A percentile compares a stretch with the other conserved stretches of the same genome.
Conservation (phyloP, 2,113 vertebrate genomes). For the Thryonomys swinderianus region DNA sequence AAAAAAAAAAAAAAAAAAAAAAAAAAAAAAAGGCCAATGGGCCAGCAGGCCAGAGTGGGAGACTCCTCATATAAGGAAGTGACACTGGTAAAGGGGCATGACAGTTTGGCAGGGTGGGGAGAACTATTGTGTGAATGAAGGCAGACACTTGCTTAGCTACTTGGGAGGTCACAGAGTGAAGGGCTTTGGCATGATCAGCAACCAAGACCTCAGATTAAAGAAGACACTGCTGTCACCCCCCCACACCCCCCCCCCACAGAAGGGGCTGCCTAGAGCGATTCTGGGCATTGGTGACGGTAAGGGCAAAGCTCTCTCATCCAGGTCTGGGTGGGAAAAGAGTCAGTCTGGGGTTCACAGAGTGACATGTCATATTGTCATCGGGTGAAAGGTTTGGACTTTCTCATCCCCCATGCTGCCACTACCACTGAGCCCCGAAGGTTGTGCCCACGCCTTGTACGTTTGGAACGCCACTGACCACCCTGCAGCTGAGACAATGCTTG, state of each 20-base stretch:
- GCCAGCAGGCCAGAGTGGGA: too few species aligned
- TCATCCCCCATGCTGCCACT: not conserved
- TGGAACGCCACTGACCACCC: not conserved
- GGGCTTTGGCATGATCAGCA: not conserved
- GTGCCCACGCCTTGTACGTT: too few species aligned
- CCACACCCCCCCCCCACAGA: not conserved
- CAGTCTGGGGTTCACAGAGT: not conserved
- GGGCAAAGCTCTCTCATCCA: not conserved
- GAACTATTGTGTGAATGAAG: too few species aligned
- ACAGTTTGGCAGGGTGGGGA: too few species aligned
- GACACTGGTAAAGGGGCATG: too few species aligned
- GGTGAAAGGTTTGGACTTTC: not conserved
- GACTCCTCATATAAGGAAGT: too few species aligned
- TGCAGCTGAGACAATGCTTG: not conserved
- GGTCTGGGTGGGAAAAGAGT: not conserved
- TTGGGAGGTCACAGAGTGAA: not conserved
- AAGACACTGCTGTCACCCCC: too few species aligned
- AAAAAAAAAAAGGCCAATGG: too few species aligned
- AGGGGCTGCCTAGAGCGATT: not conserved
- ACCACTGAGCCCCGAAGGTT: not conserved
- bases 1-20: too few species aligned
- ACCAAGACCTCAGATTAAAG: not conserved
- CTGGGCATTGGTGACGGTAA: too few species aligned
- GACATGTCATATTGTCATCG: not conserved
- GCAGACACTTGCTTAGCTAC: too few species aligned